These are phyloP conservation scores for Rostratula benghalensis DNA, from an alignment of 2,113 vertebrate species.

Conservation along the genomic window DNA sequence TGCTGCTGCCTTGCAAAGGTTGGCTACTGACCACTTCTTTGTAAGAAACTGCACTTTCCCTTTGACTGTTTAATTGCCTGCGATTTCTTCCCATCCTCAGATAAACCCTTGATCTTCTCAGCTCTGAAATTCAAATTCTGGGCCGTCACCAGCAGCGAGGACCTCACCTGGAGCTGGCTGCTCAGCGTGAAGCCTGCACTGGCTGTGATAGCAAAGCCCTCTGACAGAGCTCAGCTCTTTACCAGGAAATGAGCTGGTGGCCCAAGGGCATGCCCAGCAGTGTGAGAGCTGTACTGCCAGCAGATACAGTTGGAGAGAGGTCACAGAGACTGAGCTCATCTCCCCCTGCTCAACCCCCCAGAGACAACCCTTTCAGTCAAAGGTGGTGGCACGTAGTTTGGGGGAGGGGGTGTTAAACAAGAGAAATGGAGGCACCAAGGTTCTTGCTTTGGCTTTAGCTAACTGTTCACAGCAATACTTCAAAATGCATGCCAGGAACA, in stretches of 20 bases:
- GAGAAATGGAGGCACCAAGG: not conserved
- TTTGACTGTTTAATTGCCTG: not conserved
- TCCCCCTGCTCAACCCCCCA: not conserved
- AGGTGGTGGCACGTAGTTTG: not conserved
- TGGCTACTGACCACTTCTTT: not conserved
- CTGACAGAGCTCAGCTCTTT: not conserved
- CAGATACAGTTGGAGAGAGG: not conserved
- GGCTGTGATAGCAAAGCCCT: not conserved
- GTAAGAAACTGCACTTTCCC: not conserved
- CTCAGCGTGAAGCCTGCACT: not conserved
- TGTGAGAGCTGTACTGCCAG: not conserved
- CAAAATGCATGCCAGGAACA: not conserved
- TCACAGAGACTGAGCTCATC: not conserved
- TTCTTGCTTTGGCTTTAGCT: not conserved
- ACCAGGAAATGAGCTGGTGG: not conserved
- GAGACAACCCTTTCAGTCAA: not conserved
- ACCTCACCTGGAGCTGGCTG: not conserved
- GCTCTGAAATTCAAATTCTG: conserved; percentile 2
- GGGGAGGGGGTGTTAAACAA: not conserved
- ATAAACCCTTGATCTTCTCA: not conserved
- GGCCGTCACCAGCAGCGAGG: not conserved
- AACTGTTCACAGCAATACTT: not conserved
- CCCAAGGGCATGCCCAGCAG: not conserved
- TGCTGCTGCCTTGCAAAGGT: not conserved
- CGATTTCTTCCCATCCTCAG: not conserved